phyloP scores from a whole-genome alignment of 2,797 vertebrate species.

The Knipowitschia caucasica region DNA sequence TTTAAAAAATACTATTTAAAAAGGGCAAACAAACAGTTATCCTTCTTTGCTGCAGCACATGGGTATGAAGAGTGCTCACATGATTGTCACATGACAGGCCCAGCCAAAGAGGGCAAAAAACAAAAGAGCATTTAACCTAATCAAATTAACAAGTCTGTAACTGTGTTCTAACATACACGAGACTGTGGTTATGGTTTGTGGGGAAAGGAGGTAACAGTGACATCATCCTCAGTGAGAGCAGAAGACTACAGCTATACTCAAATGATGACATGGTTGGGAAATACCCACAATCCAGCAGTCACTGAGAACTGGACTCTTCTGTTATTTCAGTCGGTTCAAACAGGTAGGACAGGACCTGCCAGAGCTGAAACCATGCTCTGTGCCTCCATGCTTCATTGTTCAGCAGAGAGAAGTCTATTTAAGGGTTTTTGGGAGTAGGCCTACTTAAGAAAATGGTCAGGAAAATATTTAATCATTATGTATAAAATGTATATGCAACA shows the following conservation, averaged over 20 bases:
- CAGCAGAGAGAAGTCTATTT: neutral
- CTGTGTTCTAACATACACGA: neutral
- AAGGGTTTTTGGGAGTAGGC: neutral
- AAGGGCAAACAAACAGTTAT: too few relatives aligned
- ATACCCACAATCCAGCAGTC: neutral
- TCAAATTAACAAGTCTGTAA: neutral
- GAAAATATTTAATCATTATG: too few relatives aligned
- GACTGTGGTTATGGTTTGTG: too few relatives aligned
- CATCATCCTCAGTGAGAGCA: neutral
- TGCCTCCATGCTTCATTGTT: neutral
- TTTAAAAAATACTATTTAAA: too few relatives aligned
- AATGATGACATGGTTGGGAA: neutral
- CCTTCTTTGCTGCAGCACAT: too few relatives aligned
- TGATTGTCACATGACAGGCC: neutral
- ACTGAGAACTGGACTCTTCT: neutral
- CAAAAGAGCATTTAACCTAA: neutral
- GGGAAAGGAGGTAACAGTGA: neutral
- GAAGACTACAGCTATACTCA: neutral
- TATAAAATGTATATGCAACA: too few relatives aligned
- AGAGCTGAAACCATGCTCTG: constrained; percentile 19
- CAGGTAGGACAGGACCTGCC: constrained; percentile 48
- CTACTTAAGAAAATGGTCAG: too few relatives aligned
- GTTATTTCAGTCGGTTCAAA: constrained; percentile 27
- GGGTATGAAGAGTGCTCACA: neutral
- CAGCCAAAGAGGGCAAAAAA: neutral